Evolutionary conservation across 2,113 vertebrate species (phyloP), one percentile per base, ranked within the genome.

Genomic region (Colossoma macropomum): DNA sequence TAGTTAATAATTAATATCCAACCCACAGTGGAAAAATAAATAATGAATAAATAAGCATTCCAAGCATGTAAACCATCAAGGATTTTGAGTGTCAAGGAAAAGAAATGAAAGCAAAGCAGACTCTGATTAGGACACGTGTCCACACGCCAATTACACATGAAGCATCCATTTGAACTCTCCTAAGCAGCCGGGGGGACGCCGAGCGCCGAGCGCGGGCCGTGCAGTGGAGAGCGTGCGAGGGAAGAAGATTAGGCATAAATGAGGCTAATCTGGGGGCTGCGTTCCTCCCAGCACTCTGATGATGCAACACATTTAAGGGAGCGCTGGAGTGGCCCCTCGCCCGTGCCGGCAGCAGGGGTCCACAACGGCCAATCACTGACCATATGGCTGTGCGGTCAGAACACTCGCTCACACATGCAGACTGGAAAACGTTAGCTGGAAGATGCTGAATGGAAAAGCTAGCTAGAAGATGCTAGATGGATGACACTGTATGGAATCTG

Each of bases 201-300:
- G 21, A 11, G 19, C 10, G 68, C 32, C 11, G 32, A 41, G 12
- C 1, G 32, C 68, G 17, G 30, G 32, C 19, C 65, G 28, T 9
- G 30, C 65, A 68, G 65, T 68, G 65, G 52, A 21, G 66, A 41
- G 66, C 34, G 66, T n/a, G 66, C n/a, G 32, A 41, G 15, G 65
- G 66, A 23, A 69, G 66, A 41, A 69, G 66, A 69, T 69, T 69
- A 71, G 68, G 4, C 10, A 25, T n/a, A 25, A 80, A 48, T 16
- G 19, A 62, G 34, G 25, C 34, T 60, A 41, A 80, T 71, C 66
- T 13, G 5, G n/a, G 78, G 32, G 50, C 50, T 12, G 66, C 13
- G 63, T 19, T 25, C 38, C 71, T 66, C 15, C 25, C 48, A 75
- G 71, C 60, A 25, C 48, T 59, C 34, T 75, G 60, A 82, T 82